Conservation (phyloP, 2,888 invertebrate genomes). For the Drosophila anomelani region DNA sequence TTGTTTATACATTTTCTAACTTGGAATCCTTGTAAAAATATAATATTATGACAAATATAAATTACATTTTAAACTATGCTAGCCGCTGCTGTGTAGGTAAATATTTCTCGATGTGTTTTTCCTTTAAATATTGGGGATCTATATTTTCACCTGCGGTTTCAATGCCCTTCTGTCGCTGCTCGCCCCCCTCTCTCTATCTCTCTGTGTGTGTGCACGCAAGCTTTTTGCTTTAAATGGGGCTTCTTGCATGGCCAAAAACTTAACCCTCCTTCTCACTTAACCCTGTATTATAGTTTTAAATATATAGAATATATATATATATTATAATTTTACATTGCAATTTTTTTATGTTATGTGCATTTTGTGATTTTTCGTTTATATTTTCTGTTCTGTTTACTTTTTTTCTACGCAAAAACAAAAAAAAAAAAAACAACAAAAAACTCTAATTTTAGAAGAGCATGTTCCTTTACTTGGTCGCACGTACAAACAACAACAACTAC, state of each 20-base stretch:
- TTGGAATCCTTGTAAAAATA: too few species aligned
- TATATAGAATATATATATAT: constrained; percentile 11
- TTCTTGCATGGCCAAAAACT: constrained; percentile 35
- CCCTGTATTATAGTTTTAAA: constrained; percentile 14
- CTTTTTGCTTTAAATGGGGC: constrained; percentile 26
- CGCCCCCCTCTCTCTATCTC: not conserved
- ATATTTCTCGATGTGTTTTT: constrained; percentile 8
- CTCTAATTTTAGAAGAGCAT: constrained; percentile 86
- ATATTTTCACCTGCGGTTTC: constrained; percentile 22
- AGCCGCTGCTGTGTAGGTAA: constrained; percentile 14
- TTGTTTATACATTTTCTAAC: too few species aligned
- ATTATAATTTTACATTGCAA: constrained; percentile 8
- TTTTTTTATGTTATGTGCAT: constrained; percentile 24
- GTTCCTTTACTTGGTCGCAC: constrained; percentile 86
- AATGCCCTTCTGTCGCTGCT: constrained; percentile 6
- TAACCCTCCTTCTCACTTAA: constrained; percentile 6
- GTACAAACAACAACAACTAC: constrained; percentile 67
- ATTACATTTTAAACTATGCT: not conserved
- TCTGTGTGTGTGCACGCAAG: constrained; percentile 30
- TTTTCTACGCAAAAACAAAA: constrained; percentile 50
- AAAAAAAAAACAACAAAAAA: constrained; percentile 4
- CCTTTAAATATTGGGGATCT: constrained; percentile 8
- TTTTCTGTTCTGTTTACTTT: constrained; percentile 50
- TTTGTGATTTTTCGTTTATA: constrained; percentile 33
- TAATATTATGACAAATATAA: too few species aligned